Conservation (phyloP, 2,888 invertebrate species). For the Limnephilus lunatus region DNA sequence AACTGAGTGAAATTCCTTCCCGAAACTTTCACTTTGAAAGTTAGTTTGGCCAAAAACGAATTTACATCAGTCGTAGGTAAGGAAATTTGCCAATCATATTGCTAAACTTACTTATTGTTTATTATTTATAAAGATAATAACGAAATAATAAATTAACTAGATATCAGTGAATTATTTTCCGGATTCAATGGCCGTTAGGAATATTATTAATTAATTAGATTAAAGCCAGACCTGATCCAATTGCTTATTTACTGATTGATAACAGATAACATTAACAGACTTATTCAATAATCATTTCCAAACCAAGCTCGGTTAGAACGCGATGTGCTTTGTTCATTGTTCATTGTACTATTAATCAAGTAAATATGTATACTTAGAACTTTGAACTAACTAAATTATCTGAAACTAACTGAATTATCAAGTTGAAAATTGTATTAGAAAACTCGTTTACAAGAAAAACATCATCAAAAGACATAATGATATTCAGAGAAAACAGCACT, state of each 20-base stretch:
- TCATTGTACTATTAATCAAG: not conserved
- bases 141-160: not conserved
- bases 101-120: not conserved
- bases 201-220: not conserved
- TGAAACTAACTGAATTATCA: not conserved
- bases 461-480: conserved; percentile 21
- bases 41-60: not conserved
- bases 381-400: not conserved
- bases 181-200: not conserved
- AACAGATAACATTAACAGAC: not conserved
- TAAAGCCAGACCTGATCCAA: not conserved
- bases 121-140: not conserved
- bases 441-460: not conserved
- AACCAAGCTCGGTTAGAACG: not conserved
- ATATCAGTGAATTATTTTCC: not conserved
- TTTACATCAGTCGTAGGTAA: not conserved
- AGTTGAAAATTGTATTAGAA: not conserved
- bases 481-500: conserved; percentile 29
- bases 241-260: not conserved
- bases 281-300: not conserved
- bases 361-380: not conserved
- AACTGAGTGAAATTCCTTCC: too few relatives aligned
- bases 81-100: not conserved
- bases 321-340: not conserved
- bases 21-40: too few relatives aligned